A percentile compares a stretch with the other conserved stretches of the same genome.
Evolutionary conservation across 2,797 vertebrate genomes (phyloP).

Genomic region (Delichon dasypus): DNA sequence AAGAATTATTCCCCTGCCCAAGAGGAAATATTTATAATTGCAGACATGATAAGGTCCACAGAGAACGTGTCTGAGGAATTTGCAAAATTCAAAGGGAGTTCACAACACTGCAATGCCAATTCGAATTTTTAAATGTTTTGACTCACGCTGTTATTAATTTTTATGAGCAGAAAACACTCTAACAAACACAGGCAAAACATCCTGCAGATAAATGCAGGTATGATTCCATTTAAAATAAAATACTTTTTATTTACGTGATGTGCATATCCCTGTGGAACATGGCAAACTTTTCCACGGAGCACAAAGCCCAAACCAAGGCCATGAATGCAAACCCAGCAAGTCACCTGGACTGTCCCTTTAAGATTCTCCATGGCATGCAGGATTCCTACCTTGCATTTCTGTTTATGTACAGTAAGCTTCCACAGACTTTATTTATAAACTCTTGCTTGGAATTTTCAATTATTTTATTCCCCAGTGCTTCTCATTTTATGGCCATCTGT

Average conservation of each 20-base stretch:
- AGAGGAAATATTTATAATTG: background rate
- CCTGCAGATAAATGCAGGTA: background rate
- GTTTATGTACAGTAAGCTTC: background rate
- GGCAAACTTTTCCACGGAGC: background rate
- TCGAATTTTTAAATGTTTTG: background rate
- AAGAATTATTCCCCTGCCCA: background rate
- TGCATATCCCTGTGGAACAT: background rate
- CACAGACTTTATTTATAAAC: conserved; percentile 24
- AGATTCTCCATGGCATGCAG: background rate
- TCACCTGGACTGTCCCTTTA: background rate
- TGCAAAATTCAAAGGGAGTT: background rate
- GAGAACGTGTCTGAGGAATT: background rate
- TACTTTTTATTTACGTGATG: background rate
- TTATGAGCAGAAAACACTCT: background rate
- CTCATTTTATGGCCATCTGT: conserved; percentile 41
- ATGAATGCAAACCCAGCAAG: background rate
- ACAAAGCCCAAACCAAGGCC: background rate
- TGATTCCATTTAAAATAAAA: background rate
- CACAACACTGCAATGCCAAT: background rate
- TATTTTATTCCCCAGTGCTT: background rate
- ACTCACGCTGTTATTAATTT: background rate
- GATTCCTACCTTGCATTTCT: background rate
- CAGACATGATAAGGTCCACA: background rate
- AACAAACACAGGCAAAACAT: background rate
- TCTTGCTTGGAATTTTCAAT: conserved; percentile 1